A percentile compares a stretch with the other conserved stretches of the same genome.
phyloP scores from a whole-genome alignment of 1,140 invertebrate genomes.

The Pseudomyrmex cubaensis region DNA sequence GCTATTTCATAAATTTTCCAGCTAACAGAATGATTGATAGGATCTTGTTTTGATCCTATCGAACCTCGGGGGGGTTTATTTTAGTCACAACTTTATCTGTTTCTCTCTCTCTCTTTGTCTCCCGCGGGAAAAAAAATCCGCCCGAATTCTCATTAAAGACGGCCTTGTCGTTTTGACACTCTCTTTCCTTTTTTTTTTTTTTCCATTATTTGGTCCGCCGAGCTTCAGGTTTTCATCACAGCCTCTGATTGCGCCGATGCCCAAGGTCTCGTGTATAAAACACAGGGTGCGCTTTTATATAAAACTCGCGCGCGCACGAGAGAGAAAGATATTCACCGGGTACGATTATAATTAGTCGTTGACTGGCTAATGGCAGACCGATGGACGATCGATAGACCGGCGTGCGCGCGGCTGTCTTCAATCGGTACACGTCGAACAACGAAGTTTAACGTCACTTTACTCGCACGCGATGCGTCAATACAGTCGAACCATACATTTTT shows the following conservation, averaged over 20 bases:
- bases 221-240: slow-evolving; percentile 51
- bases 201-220: slow-evolving; percentile 35
- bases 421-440: slow-evolving; percentile 27
- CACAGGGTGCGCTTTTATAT: slow-evolving; percentile 26
- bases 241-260: slow-evolving; percentile 28
- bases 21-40: no score
- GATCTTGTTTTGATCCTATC: no score
- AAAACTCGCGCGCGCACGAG: not conserved
- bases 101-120: no score
- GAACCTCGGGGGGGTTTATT: not conserved
- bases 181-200: slow-evolving; percentile 6
- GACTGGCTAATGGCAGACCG: slow-evolving; percentile 24
- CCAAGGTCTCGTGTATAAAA: slow-evolving; percentile 52
- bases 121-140: slow-evolving; percentile 65
- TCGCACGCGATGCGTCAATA: not conserved
- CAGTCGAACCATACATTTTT: not conserved
- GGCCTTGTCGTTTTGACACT: slow-evolving; percentile 67
- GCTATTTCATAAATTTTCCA: no score
- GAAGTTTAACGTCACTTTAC: slow-evolving; percentile 1
- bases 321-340: slow-evolving; percentile 43
- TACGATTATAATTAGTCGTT: slow-evolving; percentile 50
- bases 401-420: slow-evolving; percentile 35
- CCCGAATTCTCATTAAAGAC: slow-evolving; percentile 74
- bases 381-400: slow-evolving; percentile 44
- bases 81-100: slow-evolving; percentile 61